Evolutionary conservation across 2,113 vertebrate genomes (phyloP), one percentile per base, ranked within the genome.

Genomic region (Oreochromis aureus): DNA sequence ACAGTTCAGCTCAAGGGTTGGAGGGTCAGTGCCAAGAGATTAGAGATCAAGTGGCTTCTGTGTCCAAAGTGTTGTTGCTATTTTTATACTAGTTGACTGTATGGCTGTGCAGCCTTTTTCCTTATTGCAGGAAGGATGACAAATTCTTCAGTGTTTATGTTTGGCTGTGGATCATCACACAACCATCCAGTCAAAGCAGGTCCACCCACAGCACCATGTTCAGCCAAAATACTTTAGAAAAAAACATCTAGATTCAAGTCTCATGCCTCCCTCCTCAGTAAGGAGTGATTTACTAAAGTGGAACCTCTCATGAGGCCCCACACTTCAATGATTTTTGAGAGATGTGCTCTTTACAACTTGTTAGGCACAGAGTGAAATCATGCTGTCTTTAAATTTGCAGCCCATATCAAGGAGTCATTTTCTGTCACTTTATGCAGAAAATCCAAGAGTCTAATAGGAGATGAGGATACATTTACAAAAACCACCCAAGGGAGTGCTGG

Each of bases 341-440:
- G 76, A 87, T 41, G 19, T 84, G 51, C 79, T 69, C 79, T 89
- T 93, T 66, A 83, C 59, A 87, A 86, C 81, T 90, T 78, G 89
- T 91, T 86, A 87, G 71, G 27, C 83, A 83, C 63, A 46, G 76
- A 86, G 63, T 53, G 78, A 85, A 80, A 58, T 39, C 55, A 79
- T 61, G 44, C 55, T 63, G 54, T 87, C 82, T 89, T 51, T 54
- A 93, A 83, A 86, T 39, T 30, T 83, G 63, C 13, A 15, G 27
- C 78, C 80, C 34, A 73, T 90, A 83, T 91, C 82, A 71, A 90
- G 7, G 51, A 81, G 84, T 84, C 78, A 80, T 91, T 93, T 93
- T 86, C 66, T 82, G 55, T 88, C 85, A 88, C 34, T 90, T 86
- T 13, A 66, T 76, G 80, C 83, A 54, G 39, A 88, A 91, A 91